Conservation (phyloP, 64 coral and sea anemone species). For the Anthopleura sola region DNA sequence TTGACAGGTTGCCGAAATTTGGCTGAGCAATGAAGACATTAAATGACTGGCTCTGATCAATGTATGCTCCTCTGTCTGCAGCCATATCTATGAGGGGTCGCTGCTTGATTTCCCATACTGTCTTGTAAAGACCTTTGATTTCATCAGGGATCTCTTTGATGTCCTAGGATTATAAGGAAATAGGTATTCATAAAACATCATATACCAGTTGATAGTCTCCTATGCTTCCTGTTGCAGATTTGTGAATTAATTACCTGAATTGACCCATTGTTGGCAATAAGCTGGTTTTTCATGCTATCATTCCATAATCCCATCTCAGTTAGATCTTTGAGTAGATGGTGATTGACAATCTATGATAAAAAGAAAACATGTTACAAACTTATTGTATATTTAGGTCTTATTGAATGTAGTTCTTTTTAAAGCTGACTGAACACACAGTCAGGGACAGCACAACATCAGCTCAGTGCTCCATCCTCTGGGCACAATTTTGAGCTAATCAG, state of each 20-base stretch:
- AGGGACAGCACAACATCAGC: too few relatives aligned
- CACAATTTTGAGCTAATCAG: too few relatives aligned
- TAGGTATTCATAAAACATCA: too few relatives aligned
- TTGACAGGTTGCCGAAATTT: slow-evolving; percentile 83
- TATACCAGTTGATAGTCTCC: too few relatives aligned
- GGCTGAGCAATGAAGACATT: slow-evolving; percentile 93
- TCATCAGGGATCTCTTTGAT: slow-evolving; percentile 92
- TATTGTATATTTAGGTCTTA: too few relatives aligned
- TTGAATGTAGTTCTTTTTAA: too few relatives aligned
- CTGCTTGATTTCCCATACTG: slow-evolving; percentile 98
- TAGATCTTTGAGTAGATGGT: slow-evolving; percentile 87
- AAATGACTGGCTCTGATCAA: slow-evolving; percentile 98
- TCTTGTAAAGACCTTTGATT: slow-evolving; percentile 89
- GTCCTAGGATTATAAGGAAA: slow-evolving; percentile 15
- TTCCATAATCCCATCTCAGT: slow-evolving; percentile 86
- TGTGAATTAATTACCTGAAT: slow-evolving; percentile 61
- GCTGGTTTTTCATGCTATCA: slow-evolving; percentile 86
- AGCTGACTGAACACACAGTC: too few relatives aligned
- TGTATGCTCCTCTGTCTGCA: slow-evolving; percentile 91
- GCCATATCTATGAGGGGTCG: slow-evolving; percentile 88
- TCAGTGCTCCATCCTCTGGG: too few relatives aligned
- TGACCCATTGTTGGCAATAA: slow-evolving; percentile 87
- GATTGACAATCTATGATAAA: slow-evolving; percentile 79
- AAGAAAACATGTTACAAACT: neutral
- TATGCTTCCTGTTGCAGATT: too few relatives aligned